phyloP scores from a whole-genome alignment of 1,140 invertebrate genomes.

The Aporrectodea caliginosa region DNA sequence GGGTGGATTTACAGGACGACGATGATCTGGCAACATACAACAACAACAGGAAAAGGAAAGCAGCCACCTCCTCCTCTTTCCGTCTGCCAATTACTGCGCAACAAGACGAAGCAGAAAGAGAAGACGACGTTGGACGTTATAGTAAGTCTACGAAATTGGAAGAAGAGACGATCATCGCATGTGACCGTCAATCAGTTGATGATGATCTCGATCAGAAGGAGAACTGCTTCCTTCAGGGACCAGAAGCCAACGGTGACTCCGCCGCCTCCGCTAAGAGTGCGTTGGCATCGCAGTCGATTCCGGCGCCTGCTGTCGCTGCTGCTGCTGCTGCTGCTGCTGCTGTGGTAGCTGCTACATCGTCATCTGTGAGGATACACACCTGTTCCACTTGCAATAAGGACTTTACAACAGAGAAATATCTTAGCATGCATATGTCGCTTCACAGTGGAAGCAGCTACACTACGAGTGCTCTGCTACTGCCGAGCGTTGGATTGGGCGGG shows the following conservation, averaged over 20 bases:
- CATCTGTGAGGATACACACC: not conserved
- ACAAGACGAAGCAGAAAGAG: too few relatives aligned
- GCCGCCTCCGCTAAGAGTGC: not conserved
- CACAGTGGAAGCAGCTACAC: not conserved
- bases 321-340: not conserved
- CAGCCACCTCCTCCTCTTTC: too few relatives aligned
- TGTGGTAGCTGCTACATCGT: not conserved
- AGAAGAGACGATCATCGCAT: too few relatives aligned
- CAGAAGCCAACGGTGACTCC: not conserved
- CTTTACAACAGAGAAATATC: conserved; percentile 20
- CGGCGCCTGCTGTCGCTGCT: not conserved
- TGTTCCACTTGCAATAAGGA: conserved; percentile 9
- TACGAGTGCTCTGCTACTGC: not conserved
- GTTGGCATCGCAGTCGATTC: not conserved
- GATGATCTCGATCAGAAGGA: not conserved
- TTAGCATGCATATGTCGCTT: conserved; percentile 23
- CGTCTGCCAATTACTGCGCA: too few relatives aligned
- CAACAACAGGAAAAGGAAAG: too few relatives aligned
- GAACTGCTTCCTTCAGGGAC: not conserved
- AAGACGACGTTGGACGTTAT: not conserved
- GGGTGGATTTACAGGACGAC: not conserved
- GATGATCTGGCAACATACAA: not conserved
- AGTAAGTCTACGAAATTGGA: too few relatives aligned
- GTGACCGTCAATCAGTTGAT: too few relatives aligned
- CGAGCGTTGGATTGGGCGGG: not conserved